Conservation (phyloP, 2,113 vertebrate species). For the Dasyornis broadbenti region DNA sequence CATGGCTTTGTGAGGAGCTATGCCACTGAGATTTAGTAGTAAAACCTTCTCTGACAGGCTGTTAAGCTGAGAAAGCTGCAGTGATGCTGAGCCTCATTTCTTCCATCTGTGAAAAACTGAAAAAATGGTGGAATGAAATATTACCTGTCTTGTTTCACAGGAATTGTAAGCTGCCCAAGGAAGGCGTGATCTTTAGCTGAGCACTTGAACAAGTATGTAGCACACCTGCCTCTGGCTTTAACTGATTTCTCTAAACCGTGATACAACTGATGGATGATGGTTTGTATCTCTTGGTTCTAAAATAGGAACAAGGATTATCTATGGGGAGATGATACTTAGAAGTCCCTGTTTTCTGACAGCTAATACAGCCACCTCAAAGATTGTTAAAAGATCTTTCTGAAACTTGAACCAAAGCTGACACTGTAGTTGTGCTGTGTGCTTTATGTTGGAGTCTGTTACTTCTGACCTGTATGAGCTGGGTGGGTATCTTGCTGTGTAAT, state of each 20-base stretch:
- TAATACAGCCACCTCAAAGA: neutral
- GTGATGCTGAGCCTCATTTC: neutral
- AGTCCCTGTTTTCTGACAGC: neutral
- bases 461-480: neutral
- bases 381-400: neutral
- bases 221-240: neutral
- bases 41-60: neutral
- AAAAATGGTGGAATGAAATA: neutral
- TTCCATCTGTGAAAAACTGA: neutral
- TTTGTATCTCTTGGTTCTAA: neutral
- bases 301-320: neutral
- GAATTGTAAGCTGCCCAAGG: neutral
- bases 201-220: neutral
- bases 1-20: neutral
- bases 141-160: neutral
- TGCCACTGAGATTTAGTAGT: neutral
- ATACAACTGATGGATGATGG: neutral
- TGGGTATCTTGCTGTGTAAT: neutral
- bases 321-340: neutral
- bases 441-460: neutral
- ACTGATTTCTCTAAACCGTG: neutral
- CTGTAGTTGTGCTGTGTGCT: neutral
- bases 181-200: neutral
- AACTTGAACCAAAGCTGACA: neutral
- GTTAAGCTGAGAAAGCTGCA: neutral